phyloP scores from a whole-genome alignment of 2,113 vertebrate genomes.

The Apodemus sylvaticus region DNA sequence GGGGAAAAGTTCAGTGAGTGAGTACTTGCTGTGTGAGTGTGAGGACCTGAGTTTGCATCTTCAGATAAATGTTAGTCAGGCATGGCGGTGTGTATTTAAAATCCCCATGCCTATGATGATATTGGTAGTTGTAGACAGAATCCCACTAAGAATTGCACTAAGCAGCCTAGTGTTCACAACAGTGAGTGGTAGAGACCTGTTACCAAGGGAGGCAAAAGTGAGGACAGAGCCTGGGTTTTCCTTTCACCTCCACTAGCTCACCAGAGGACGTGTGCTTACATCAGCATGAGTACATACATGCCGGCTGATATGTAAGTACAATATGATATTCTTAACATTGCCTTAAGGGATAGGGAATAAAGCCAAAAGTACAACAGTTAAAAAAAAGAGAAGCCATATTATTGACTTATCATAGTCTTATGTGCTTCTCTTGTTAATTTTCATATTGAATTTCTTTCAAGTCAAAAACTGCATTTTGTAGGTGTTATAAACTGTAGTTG shows the following conservation, averaged over 20 bases:
- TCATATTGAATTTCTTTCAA: conserved; percentile 56
- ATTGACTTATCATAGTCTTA: conserved; percentile 36
- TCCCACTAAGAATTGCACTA: too few relatives aligned
- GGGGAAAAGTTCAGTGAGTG: not conserved
- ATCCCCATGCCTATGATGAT: not conserved
- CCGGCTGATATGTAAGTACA: not conserved
- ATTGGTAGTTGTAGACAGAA: not conserved
- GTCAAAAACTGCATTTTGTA: conserved; percentile 55
- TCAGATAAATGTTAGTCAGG: not conserved
- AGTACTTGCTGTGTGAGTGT: not conserved
- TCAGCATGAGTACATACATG: not conserved
- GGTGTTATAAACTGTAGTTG: conserved; percentile 28
- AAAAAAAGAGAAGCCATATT: not conserved
- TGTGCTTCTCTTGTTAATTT: conserved; percentile 57
- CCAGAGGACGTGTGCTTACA: not conserved
- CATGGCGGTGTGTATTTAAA: not conserved
- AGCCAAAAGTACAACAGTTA: not conserved
- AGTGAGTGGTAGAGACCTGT: not conserved
- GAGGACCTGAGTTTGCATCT: not conserved
- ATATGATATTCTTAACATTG: conserved; percentile 37
- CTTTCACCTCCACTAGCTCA: not conserved
- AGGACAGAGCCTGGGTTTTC: not conserved
- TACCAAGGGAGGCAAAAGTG: not conserved
- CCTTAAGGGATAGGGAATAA: conserved; percentile 30
- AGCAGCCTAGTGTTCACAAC: not conserved